Conservation (phyloP, 2,113 vertebrate species). For the Hiodon tergisus region DNA sequence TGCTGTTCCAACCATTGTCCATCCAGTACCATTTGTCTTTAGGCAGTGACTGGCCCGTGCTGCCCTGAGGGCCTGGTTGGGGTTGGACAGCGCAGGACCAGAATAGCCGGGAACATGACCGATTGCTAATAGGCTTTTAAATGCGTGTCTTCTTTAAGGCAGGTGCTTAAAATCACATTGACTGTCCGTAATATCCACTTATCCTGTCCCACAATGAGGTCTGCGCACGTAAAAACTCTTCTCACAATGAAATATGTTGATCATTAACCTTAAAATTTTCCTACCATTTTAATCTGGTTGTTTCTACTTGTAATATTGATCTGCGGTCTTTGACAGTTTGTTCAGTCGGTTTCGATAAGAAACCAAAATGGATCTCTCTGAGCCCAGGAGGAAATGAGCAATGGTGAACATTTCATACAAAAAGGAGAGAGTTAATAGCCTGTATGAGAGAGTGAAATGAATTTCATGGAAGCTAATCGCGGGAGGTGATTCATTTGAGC, state of each 20-base stretch:
- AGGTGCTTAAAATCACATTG: too few relatives aligned
- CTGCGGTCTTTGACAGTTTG: too few relatives aligned
- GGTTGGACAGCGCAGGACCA: background rate
- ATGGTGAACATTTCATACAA: background rate
- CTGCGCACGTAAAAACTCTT: background rate
- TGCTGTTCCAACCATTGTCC: background rate
- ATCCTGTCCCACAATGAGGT: background rate
- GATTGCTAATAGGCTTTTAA: background rate
- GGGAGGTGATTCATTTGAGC: slow-evolving; percentile 4
- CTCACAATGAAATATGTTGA: too few relatives aligned
- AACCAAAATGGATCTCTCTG: background rate
- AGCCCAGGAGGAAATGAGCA: background rate
- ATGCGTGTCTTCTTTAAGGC: background rate
- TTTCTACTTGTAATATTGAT: too few relatives aligned
- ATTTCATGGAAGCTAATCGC: slow-evolving; percentile 1
- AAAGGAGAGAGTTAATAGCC: background rate
- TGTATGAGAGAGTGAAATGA: background rate
- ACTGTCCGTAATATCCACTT: background rate
- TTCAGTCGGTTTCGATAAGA: too few relatives aligned
- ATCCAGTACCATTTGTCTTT: slow-evolving; percentile 20
- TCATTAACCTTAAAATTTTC: too few relatives aligned
- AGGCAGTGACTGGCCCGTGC: background rate
- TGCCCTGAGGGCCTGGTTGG: slow-evolving; percentile 2
- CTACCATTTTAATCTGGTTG: too few relatives aligned
- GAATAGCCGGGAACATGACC: background rate